Conservation (phyloP, 2,797 vertebrate genomes). For the Amblyopsis hoosieri region DNA sequence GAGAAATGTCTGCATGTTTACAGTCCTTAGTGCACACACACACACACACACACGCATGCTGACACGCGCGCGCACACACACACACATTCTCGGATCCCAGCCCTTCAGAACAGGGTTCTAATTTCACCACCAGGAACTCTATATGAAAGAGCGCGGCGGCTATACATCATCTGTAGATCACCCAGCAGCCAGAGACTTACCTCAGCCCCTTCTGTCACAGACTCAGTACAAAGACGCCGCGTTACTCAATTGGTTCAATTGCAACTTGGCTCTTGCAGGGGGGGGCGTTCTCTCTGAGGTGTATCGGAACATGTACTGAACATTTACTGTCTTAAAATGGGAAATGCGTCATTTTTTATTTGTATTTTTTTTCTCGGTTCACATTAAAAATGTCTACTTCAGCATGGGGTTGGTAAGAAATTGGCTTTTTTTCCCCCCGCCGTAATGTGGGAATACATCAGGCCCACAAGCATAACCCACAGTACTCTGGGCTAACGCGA, state of each 20-base stretch:
- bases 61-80: conserved; percentile 4
- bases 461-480: neutral
- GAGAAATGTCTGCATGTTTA: conserved; percentile 76
- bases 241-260: conserved; percentile 31
- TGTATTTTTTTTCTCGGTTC: neutral
- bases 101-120: conserved; percentile 78
- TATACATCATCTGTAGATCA: conserved; percentile 79
- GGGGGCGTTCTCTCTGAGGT: neutral
- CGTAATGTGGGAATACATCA: neutral
- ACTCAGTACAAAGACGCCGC: conserved; percentile 17
- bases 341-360: conserved; percentile 2
- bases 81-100: conserved; percentile 17
- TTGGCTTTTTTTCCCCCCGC: neutral
- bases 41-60: conserved; percentile 14
- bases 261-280: conserved; percentile 13
- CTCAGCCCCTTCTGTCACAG: conserved; percentile 52
- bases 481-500: conserved; percentile 43
- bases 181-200: conserved; percentile 59
- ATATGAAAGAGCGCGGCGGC: conserved; percentile 76
- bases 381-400: too few species aligned
- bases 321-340: conserved; percentile 8
- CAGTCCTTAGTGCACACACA: conserved; percentile 42
- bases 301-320: conserved; percentile 11
- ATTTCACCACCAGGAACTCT: conserved; percentile 76
- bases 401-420: neutral